phyloP scores from a whole-genome alignment of 2,113 vertebrate species.

The Albula glossodonta region DNA sequence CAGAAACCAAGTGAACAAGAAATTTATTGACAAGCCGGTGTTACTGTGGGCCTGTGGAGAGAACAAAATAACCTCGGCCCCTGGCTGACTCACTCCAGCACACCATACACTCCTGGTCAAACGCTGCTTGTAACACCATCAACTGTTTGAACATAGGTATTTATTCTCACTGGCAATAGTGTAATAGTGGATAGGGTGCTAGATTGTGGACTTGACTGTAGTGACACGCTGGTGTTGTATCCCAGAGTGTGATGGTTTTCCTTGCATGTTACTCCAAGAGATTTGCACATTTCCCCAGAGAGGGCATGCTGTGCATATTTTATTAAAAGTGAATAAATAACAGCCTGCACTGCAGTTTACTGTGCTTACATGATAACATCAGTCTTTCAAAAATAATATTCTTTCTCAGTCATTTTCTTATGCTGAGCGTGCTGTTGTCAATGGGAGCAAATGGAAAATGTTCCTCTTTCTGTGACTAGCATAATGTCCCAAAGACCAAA shows the following conservation, averaged over 20 bases:
- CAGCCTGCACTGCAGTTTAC: background rate
- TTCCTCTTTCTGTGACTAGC: too few species aligned
- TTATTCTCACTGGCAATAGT: background rate
- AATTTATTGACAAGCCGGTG: constrained; percentile 83
- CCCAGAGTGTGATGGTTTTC: too few species aligned
- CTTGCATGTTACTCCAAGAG: too few species aligned
- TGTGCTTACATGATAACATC: background rate
- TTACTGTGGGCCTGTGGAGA: constrained; percentile 63
- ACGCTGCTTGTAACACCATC: background rate
- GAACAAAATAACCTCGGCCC: constrained; percentile 55
- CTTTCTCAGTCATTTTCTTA: background rate
- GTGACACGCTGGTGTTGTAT: too few species aligned
- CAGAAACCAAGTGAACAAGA: constrained; percentile 78
- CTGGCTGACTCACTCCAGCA: background rate
- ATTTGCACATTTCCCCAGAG: background rate
- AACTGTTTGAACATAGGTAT: background rate
- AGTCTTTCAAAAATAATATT: background rate
- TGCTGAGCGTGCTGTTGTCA: background rate
- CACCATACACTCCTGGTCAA: background rate
- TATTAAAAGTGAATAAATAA: background rate
- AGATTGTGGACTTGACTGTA: background rate
- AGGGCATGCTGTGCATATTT: background rate
- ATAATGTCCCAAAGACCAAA: too few species aligned
- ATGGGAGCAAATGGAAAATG: too few species aligned
- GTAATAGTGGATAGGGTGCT: background rate